Conservation (phyloP, 2,113 vertebrate genomes). For the human region GRCh38 chr2:106451001-106451500, state of each 20-base stretch:
- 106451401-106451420: neutral
- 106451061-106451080: too few relatives aligned
- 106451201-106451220: neutral
- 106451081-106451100: too few relatives aligned
- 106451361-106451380: neutral
- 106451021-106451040: too few relatives aligned
- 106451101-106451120: too few relatives aligned
- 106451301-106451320: neutral
- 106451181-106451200: neutral
- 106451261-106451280: neutral
- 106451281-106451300: neutral
- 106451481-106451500: neutral
- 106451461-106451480: neutral
- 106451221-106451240: neutral
- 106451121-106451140: neutral
- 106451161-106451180: neutral
- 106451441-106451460: neutral
- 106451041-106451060: too few relatives aligned
- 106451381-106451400: neutral
- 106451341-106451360: neutral
- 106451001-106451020: too few relatives aligned
- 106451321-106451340: too few relatives aligned
- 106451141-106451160: neutral
- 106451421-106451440: neutral
- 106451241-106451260: conserved; percentile 22